Percentiles rank a stretch among this genome's conserved stretches.
These are phyloP conservation scores for Drosophila histrio DNA, from an alignment of 2,888 invertebrate species.

Conservation along the genomic window DNA sequence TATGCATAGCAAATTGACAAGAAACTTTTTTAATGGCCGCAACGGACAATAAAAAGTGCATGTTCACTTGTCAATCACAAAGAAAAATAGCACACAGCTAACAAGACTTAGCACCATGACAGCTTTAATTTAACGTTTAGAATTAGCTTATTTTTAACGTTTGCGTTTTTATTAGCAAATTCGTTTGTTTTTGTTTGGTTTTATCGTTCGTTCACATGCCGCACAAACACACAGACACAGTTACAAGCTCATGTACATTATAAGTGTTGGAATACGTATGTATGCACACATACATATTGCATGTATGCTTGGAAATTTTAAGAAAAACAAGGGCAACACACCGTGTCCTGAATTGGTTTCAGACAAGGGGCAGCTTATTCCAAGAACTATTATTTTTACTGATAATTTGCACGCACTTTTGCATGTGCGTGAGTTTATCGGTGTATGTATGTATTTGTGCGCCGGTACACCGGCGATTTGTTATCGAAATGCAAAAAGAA, in stretches of 20 bases:
- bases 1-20: background rate
- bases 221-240: background rate
- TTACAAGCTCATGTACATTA: background rate
- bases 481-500: background rate
- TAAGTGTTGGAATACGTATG: too few relatives aligned
- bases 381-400: background rate
- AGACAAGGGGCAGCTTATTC: background rate
- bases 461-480: constrained; percentile 35
- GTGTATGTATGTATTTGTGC: background rate
- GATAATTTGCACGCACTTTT: constrained; percentile 5
- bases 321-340: background rate
- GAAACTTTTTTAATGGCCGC: background rate
- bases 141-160: background rate
- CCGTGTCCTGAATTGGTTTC: too few relatives aligned
- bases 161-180: constrained; percentile 4
- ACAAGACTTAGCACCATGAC: background rate
- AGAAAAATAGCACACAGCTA: background rate
- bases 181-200: constrained; percentile 36
- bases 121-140: background rate
- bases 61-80: background rate
- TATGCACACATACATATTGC: background rate
- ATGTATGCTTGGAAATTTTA: background rate
- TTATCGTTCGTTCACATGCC: constrained; percentile 10
- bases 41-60: background rate
- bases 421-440: background rate